phyloP scores from a whole-genome alignment of 2,113 vertebrate genomes.

The Xiphorhynchus elegans region DNA sequence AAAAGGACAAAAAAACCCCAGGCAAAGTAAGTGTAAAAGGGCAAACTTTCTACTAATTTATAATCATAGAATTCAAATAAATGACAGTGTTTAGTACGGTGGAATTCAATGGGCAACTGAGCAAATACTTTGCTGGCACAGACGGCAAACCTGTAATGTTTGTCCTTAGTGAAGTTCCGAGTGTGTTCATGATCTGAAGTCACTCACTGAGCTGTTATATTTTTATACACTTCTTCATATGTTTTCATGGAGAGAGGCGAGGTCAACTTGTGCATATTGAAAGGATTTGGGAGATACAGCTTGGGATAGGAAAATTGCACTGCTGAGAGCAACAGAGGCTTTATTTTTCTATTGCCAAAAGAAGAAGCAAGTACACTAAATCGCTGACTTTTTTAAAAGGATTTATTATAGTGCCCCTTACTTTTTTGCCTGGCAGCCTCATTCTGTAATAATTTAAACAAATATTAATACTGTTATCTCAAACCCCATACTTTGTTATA shows the following conservation, averaged over 20 bases:
- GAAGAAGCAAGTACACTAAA: conserved; percentile 19
- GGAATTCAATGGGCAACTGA: neutral
- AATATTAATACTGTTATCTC: neutral
- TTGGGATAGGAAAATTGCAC: neutral
- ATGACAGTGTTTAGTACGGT: neutral
- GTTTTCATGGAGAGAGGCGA: neutral
- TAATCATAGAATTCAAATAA: neutral
- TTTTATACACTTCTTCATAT: neutral
- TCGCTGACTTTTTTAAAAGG: neutral
- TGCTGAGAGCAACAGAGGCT: neutral
- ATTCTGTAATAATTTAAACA: neutral
- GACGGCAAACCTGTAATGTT: neutral
- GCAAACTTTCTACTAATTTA: neutral
- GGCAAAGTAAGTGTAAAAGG: neutral
- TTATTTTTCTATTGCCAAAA: neutral
- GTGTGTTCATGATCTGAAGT: neutral
- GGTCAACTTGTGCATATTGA: neutral
- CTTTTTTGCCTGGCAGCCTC: neutral
- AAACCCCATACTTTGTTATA: neutral
- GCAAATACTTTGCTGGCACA: neutral
- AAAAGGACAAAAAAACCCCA: neutral
- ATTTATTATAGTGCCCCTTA: neutral
- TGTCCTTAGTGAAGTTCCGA: neutral
- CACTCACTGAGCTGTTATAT: neutral
- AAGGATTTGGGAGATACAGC: neutral